phyloP scores from a whole-genome alignment of 2,797 vertebrate species.

The Eulemur mongoz region DNA sequence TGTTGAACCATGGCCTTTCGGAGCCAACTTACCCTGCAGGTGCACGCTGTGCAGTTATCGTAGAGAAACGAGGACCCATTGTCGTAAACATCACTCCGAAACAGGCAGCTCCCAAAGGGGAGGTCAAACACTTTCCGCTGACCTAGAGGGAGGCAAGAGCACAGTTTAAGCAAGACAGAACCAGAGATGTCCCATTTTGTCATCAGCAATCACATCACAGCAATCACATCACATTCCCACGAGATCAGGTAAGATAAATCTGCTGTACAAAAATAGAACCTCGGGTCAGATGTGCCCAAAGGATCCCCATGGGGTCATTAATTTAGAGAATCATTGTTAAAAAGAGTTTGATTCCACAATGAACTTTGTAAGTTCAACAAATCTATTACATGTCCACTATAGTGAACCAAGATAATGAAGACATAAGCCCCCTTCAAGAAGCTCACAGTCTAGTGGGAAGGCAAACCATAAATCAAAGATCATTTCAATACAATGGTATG shows the following conservation, averaged over 20 bases:
- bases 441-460: neutral
- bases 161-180: slow-evolving; percentile 64
- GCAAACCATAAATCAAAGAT: neutral
- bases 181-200: neutral
- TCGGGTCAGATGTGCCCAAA: no score
- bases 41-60: slow-evolving; percentile 95
- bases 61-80: slow-evolving; percentile 91
- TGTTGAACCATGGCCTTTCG: neutral
- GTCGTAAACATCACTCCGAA: slow-evolving; percentile 96
- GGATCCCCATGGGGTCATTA: neutral
- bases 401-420: neutral
- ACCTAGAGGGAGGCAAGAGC: slow-evolving; percentile 85
- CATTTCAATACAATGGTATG: neutral
- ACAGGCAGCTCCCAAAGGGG: slow-evolving; percentile 95
- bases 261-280: neutral
- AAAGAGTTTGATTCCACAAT: neutral
- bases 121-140: slow-evolving; percentile 99
- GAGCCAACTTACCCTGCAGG: slow-evolving; percentile 89
- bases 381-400: neutral
- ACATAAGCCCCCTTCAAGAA: no score
- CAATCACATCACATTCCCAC: neutral
- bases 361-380: neutral
- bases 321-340: neutral
- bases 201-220: neutral
- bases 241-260: neutral